Evolutionary conservation across 2,888 invertebrate species (phyloP), one percentile per base, ranked within the genome.

Genomic region (Dysmachus trigonus): DNA sequence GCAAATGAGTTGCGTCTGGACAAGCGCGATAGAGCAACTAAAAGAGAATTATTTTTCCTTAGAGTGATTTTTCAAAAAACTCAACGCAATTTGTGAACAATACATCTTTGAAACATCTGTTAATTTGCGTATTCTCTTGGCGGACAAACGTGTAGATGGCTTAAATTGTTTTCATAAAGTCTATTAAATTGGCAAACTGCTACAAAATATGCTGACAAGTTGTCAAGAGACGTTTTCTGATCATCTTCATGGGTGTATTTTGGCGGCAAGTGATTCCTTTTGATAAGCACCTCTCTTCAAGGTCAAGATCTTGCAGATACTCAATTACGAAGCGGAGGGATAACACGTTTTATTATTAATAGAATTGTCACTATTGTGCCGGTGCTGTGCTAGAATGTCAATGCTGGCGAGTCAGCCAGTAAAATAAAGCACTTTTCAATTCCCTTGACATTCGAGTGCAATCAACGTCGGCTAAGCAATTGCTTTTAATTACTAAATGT

Each of bases 21-120:
- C 77, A 22, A 38, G 27, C 47, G 47, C 41, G 5, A 33, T 13
- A 77, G 47, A 77, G 30, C 30, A 77, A 77, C 47, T 77, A 41
- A 41, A 77, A 30, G 77, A 27, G 15, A 47, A 22, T 15, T 15
- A 47, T 41, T 77, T 77, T 1, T 77, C 4, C 38, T 27, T 47
- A 13, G 77, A 47, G 22, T 10, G 27, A 47, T 41, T 77, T 77
- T 47, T 77, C 1, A 13, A 22, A 77, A 77, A 77, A 77, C 30
- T 18, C 22, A 77, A 41, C 77, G 77, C 77, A 77, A 47, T 77
- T 77, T 47, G 27, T n/a, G 22, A 77, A 77, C 47, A 47, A 10
- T 77, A 35, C 22, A 62, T 22, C 22, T 35, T 22, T 22, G n/a
- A n/a, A 18, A 22, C 62, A 62, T 62, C 22, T 62, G 62, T 8